Evolutionary conservation across 2,888 invertebrate species (phyloP).

Genomic region (Nipponacmea schrenckii): DNA sequence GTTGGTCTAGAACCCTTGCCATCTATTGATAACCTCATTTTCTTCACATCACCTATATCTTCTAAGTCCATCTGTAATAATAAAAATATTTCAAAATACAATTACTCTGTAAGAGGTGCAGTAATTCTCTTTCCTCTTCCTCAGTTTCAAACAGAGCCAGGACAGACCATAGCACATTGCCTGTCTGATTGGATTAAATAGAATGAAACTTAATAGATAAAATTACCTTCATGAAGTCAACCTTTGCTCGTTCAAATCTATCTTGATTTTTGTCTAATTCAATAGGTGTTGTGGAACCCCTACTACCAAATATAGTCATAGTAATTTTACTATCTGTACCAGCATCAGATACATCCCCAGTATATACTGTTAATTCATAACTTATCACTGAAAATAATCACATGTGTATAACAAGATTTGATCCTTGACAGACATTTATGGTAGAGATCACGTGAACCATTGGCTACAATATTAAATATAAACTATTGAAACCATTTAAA

Average conservation of each 20-base stretch:
- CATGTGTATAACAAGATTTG: not conserved
- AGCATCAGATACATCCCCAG: conserved; percentile 62
- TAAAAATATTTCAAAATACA: not conserved
- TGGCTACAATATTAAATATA: too few relatives aligned
- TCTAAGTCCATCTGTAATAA: conserved; percentile 60
- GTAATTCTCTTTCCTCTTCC: too few relatives aligned
- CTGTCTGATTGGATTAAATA: too few relatives aligned
- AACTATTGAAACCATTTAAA: too few relatives aligned
- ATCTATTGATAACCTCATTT: conserved; percentile 59
- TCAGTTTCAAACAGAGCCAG: too few relatives aligned
- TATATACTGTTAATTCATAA: conserved; percentile 63
- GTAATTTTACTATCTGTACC: conserved; percentile 64
- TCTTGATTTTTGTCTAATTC: conserved; percentile 62
- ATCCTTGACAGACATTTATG: too few relatives aligned
- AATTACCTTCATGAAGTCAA: conserved; percentile 61
- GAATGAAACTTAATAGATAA: too few relatives aligned
- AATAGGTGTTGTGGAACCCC: conserved; percentile 56
- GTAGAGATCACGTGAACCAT: too few relatives aligned
- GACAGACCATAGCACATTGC: too few relatives aligned
- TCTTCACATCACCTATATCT: conserved; percentile 64
- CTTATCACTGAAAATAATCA: conserved; percentile 59
- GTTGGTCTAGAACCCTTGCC: conserved; percentile 60
- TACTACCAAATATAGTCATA: conserved; percentile 62
- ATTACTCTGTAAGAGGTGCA: too few relatives aligned
- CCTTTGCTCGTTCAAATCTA: conserved; percentile 63